These are phyloP conservation scores for Plumapathes pennacea DNA, from an alignment of 92 coral and sea anemone genomes.

Conservation along the genomic window DNA sequence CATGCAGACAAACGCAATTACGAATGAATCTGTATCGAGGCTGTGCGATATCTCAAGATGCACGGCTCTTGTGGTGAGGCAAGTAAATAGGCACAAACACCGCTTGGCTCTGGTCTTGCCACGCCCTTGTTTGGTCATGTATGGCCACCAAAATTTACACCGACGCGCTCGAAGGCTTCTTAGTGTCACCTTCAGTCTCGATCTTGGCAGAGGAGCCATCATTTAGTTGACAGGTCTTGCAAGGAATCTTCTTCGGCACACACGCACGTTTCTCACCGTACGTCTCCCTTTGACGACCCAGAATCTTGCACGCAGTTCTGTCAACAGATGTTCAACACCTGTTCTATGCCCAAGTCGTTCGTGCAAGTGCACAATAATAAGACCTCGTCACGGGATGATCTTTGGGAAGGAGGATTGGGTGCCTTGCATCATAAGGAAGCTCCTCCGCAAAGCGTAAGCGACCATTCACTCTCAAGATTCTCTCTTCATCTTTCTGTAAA, in stretches of 20 bases:
- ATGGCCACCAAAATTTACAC: constrained; percentile 34
- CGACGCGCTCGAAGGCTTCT: constrained; percentile 42
- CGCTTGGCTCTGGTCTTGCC: constrained; percentile 39
- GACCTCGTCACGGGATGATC: constrained; percentile 32
- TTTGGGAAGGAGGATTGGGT: constrained; percentile 36
- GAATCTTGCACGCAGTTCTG: constrained; percentile 25
- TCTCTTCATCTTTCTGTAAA: constrained; percentile 17
- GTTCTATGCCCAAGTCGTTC: constrained; percentile 42
- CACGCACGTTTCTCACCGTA: constrained; percentile 14
- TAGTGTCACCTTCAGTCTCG: constrained; percentile 15
- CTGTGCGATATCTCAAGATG: constrained; percentile 25
- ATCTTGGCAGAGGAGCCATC: constrained; percentile 46
- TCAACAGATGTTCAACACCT: constrained; percentile 35
- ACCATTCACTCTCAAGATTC: constrained; percentile 19
- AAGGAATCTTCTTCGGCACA: constrained; percentile 31
- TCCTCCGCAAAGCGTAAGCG: constrained; percentile 25
- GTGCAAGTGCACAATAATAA: constrained; percentile 16
- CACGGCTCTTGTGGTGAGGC: constrained; percentile 47
- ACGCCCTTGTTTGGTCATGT: constrained; percentile 45
- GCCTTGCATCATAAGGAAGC: constrained; percentile 36
- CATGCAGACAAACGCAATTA: constrained; percentile 55
- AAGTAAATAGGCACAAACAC: constrained; percentile 53
- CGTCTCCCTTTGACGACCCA: constrained; percentile 40
- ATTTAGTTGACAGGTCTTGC: constrained; percentile 25
- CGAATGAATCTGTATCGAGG: constrained; percentile 22